phyloP scores from a whole-genome alignment of 2,113 vertebrate species.

The Laterallus jamaicensis region DNA sequence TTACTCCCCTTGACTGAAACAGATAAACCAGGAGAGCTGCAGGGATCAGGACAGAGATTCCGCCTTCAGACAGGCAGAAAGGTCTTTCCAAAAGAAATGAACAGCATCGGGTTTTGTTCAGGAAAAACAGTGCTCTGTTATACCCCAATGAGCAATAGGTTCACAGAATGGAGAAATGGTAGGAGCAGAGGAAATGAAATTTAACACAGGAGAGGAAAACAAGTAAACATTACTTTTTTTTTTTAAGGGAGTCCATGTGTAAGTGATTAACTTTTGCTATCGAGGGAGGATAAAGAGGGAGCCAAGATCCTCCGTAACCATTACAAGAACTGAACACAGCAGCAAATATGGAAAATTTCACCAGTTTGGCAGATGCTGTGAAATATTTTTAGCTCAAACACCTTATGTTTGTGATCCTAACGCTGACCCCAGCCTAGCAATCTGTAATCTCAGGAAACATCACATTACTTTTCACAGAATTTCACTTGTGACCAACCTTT shows the following conservation, averaged over 20 bases:
- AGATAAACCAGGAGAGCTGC: background rate
- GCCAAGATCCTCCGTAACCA: slow-evolving; percentile 40
- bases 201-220: slow-evolving; percentile 32
- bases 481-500: background rate
- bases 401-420: slow-evolving; percentile 22
- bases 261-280: slow-evolving; percentile 60
- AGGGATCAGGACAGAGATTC: background rate
- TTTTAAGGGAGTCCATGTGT: slow-evolving; percentile 41
- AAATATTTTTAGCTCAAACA: slow-evolving; percentile 34
- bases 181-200: slow-evolving; percentile 48
- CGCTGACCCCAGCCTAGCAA: background rate
- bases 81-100: background rate
- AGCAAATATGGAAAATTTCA: slow-evolving; percentile 46
- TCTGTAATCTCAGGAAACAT: background rate
- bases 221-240: slow-evolving; percentile 46
- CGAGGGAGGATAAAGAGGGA: slow-evolving; percentile 26
- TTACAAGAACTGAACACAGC: slow-evolving; percentile 25
- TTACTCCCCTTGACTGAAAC: background rate
- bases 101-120: background rate
- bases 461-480: background rate
- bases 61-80: background rate
- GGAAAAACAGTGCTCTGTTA: background rate
- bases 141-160: slow-evolving; percentile 7
- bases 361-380: background rate
- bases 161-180: background rate